Evolutionary conservation across 2,113 vertebrate species (phyloP).

Genomic region (Hyla sarda): DNA sequence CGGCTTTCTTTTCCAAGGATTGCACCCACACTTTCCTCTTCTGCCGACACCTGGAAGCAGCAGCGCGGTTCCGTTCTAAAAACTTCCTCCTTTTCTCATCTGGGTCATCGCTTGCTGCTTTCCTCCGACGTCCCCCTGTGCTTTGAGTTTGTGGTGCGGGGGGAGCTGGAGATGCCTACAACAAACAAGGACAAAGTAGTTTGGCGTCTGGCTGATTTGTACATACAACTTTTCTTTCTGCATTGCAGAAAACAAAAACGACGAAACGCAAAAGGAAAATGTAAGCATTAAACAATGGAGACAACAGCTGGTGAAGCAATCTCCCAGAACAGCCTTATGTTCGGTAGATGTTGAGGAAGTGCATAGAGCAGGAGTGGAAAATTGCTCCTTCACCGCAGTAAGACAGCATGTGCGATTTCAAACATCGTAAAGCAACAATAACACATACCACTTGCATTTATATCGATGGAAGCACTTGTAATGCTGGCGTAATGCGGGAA

Average conservation of each 20-base stretch:
- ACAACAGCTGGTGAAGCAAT: slow-evolving; percentile 39
- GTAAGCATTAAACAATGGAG: slow-evolving; percentile 16
- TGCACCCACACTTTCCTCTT: slow-evolving; percentile 99
- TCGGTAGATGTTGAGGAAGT: slow-evolving; percentile 10
- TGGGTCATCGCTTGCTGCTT: slow-evolving; percentile 94
- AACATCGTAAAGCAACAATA: slow-evolving; percentile 32
- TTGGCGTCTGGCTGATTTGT: slow-evolving; percentile 28
- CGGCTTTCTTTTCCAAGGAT: slow-evolving; percentile 93
- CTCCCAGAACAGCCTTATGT: slow-evolving; percentile 34
- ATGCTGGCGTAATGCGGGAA: background rate
- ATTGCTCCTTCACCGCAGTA: slow-evolving; percentile 21
- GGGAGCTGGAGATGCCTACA: slow-evolving; percentile 88
- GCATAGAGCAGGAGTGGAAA: background rate
- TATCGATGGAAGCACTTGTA: background rate
- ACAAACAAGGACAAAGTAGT: slow-evolving; percentile 51
- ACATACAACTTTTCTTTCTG: background rate
- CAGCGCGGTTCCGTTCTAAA: slow-evolving; percentile 92
- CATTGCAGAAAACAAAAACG: background rate
- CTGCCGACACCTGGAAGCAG: slow-evolving; percentile 93
- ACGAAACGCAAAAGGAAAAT: background rate
- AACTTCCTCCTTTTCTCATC: slow-evolving; percentile 97
- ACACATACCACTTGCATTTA: background rate
- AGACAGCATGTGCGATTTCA: slow-evolving; percentile 18
- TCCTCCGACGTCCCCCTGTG: slow-evolving; percentile 91
- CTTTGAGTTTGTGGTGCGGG: slow-evolving; percentile 87